Evolutionary conservation across 2,113 vertebrate genomes (phyloP), one percentile per base, ranked within the genome.

Genomic region (Chrysemys picta): DNA sequence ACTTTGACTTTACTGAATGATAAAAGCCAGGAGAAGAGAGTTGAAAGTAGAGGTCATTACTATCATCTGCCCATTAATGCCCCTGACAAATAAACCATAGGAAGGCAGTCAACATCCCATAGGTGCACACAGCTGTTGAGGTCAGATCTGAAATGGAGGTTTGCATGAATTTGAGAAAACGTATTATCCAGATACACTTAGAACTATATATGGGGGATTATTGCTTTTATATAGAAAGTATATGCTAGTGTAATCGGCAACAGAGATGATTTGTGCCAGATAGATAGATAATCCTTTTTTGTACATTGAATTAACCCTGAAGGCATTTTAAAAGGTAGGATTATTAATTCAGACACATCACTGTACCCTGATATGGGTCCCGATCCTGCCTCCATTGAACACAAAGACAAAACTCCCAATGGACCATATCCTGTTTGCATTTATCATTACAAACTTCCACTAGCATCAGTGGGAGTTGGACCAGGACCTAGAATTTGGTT

Each of bases 401-500:
- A 62, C 57, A 89, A 91, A 96, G 90, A 95, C 80, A 93, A 90
- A 96, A 85, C 87, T 91, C 81, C 75, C 96, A 89, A 89, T 93
- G 65, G 50, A 65, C 80, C 93, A 95, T 95, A 97, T 94, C 65
- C 80, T 80, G 79, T 4, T 42, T 93, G 94, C 25, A 78, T 78
- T 45, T 12, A 95, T 95, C 89, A 69, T 45, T 82, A 76, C 29
- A 92, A 95, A 93, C 81, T 91, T 91, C 50, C 92, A 80, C 93
- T 93, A 27, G 93, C 52, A 92, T 87, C 87, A 90, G 79, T 91
- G 92, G 93, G 96, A 97, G 96, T 95, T 95, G 96, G 97, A 96
- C 97, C 87, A 96, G 96, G 42, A 94, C 93, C 93, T 96, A 84
- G 94, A 85, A 92, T 93, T 94, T 7, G 0, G 87, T 93, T 92